A percentile compares a stretch with the other conserved stretches of the same genome.
phyloP scores from a whole-genome alignment of 2,888 invertebrate species.

The Oscheius sp. region DNA sequence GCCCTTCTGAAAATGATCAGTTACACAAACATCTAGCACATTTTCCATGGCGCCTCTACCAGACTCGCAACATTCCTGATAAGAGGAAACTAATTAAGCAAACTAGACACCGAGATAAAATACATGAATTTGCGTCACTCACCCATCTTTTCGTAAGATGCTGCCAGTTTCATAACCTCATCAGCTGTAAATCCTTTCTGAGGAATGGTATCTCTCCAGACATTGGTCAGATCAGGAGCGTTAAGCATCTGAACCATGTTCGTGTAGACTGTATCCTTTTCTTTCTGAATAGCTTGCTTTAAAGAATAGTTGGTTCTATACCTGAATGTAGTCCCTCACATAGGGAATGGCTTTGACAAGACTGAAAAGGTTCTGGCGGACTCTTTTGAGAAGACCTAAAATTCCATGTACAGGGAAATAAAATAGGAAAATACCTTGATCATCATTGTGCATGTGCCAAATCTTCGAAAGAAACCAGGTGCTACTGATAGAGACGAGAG shows the following conservation, averaged over 20 bases:
- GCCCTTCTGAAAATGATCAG: conserved; percentile 78
- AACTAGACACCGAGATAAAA: neutral
- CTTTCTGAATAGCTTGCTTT: conserved; percentile 51
- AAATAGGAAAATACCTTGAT: conserved; percentile 42
- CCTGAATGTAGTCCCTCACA: conserved; percentile 35
- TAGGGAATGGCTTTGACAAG: conserved; percentile 26
- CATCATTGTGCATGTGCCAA: conserved; percentile 50
- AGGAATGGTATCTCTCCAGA: conserved; percentile 45
- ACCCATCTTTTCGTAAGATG: conserved; percentile 75
- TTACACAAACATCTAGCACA: neutral
- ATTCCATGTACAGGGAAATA: neutral
- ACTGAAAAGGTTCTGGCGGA: conserved; percentile 18
- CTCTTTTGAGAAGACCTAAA: conserved; percentile 29
- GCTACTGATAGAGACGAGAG: conserved; percentile 16
- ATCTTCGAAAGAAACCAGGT: conserved; percentile 40
- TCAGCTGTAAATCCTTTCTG: conserved; percentile 71
- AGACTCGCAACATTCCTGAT: neutral
- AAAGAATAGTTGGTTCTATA: too few species aligned
- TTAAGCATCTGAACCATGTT: conserved; percentile 45
- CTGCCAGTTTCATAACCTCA: conserved; percentile 81
- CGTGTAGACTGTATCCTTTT: conserved; percentile 71
- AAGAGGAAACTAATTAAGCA: neutral
- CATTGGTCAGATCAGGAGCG: conserved; percentile 37
- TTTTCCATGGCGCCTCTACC: too few species aligned
- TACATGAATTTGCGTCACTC: conserved; percentile 49